Evolutionary conservation across 2,113 vertebrate genomes (phyloP).

Genomic region (Machaerirhynchus nigripectus): DNA sequence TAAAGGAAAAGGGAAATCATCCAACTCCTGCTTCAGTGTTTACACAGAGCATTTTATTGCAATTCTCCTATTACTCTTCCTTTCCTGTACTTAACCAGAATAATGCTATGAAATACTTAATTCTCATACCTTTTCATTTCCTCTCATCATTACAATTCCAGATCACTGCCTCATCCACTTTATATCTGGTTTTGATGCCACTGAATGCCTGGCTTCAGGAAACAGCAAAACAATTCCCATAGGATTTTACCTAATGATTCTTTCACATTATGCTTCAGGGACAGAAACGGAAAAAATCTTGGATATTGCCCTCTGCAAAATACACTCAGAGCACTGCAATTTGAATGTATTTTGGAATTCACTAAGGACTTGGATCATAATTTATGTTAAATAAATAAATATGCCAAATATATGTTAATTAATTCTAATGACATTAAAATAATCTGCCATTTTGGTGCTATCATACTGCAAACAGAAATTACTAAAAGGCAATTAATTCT

Average conservation of each 20-base stretch:
- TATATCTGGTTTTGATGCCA: not conserved
- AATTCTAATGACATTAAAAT: slow-evolving; percentile 54
- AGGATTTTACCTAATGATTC: not conserved
- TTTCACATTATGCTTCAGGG: not conserved
- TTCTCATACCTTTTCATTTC: slow-evolving; percentile 1
- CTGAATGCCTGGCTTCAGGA: not conserved
- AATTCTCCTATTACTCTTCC: not conserved
- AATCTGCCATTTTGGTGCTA: slow-evolving; percentile 10
- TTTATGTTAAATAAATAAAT: too few species aligned
- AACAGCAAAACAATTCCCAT: slow-evolving; percentile 1
- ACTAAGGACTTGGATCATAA: not conserved
- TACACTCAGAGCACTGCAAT: not conserved
- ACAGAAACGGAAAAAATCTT: not conserved
- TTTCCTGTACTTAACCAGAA: not conserved
- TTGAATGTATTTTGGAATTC: slow-evolving; percentile 19
- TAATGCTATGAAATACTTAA: not conserved
- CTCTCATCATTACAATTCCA: not conserved
- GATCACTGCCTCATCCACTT: not conserved
- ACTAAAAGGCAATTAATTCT: not conserved
- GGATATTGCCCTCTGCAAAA: not conserved
- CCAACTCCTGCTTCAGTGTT: not conserved
- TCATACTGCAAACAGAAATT: not conserved
- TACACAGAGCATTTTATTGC: not conserved
- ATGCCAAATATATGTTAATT: slow-evolving; percentile 58
- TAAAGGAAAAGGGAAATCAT: not conserved